A percentile compares a stretch with the other conserved stretches of the same genome.
These are phyloP conservation scores for Leptinotarsa defecta DNA, from an alignment of 1,140 invertebrate genomes.

Conservation along the genomic window DNA sequence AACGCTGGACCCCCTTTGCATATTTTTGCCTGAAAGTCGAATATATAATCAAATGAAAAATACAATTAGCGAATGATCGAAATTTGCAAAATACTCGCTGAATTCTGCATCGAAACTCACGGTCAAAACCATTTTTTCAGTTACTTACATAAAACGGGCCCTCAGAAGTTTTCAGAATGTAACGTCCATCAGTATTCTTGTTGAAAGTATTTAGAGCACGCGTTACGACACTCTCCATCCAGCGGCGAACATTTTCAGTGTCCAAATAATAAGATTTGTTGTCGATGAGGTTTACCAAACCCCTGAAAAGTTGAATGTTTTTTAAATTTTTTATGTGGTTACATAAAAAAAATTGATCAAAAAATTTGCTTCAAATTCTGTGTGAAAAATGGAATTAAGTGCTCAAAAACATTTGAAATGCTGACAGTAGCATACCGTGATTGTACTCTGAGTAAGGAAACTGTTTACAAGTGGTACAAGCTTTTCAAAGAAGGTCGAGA, in stretches of 20 bases:
- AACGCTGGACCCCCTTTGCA: slow-evolving; percentile 44
- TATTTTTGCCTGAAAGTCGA: slow-evolving; percentile 22
- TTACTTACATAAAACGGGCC: slow-evolving; percentile 7
- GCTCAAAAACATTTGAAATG: too few relatives aligned
- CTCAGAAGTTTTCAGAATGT: not conserved
- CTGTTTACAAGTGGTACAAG: too few relatives aligned
- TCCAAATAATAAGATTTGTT: slow-evolving; percentile 25
- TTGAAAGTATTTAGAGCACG: slow-evolving; percentile 23
- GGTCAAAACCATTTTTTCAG: not conserved
- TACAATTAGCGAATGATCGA: not conserved
- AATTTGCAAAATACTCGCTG: not conserved
- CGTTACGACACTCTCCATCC: slow-evolving; percentile 27
- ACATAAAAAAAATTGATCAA: too few relatives aligned
- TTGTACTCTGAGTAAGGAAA: too few relatives aligned
- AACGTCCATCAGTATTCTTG: not conserved
- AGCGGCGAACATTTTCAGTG: slow-evolving; percentile 19
- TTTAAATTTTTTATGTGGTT: too few relatives aligned
- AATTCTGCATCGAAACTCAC: not conserved
- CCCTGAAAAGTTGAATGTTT: slow-evolving; percentile 20
- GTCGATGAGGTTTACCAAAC: slow-evolving; percentile 22
- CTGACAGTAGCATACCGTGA: too few relatives aligned
- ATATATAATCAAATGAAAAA: not conserved
- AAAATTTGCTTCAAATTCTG: too few relatives aligned
- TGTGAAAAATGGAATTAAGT: too few relatives aligned
- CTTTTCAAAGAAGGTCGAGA: too few relatives aligned